A percentile compares a stretch with the other conserved stretches of the same genome.
Evolutionary conservation across 1,140 invertebrate genomes (phyloP).

Genomic region (Teleogryllus occipitalis): DNA sequence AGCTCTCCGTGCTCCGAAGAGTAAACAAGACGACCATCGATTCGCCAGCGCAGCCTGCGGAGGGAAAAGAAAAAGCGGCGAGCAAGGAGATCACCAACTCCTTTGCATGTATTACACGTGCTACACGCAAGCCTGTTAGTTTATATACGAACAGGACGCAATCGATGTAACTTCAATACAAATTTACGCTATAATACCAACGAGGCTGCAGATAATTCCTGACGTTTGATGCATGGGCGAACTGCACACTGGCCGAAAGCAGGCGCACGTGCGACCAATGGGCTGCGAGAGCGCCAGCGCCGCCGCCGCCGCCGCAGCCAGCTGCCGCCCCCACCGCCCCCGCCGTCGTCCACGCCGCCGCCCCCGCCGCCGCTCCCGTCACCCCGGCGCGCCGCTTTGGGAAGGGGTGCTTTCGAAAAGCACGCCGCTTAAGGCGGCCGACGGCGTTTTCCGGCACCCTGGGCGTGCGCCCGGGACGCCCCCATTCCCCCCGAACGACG

Average conservation of each 20-base stretch:
- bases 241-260: not conserved
- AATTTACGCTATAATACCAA: conserved; percentile 1
- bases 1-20: no score
- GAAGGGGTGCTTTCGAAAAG: not conserved
- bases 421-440: not conserved
- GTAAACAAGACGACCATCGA: not conserved
- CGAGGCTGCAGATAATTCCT: not conserved
- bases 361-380: no score
- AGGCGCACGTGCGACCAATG: not conserved
- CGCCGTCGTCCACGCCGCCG: no score
- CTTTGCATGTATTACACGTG: not conserved
- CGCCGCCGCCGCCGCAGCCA: no score
- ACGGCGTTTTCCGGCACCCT: not conserved
- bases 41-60: not conserved
- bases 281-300: not conserved
- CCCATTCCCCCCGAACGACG: no score
- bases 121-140: not conserved
- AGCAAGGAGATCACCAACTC: not conserved
- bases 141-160: not conserved
- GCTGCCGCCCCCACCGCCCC: no score
- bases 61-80: not conserved
- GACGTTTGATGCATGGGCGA: not conserved
- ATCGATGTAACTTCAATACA: conserved; percentile 5
- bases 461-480: no score
- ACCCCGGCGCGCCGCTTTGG: not conserved